Conservation (phyloP, 2,888 invertebrate genomes). For the Hirtodrosophila cameraria region DNA sequence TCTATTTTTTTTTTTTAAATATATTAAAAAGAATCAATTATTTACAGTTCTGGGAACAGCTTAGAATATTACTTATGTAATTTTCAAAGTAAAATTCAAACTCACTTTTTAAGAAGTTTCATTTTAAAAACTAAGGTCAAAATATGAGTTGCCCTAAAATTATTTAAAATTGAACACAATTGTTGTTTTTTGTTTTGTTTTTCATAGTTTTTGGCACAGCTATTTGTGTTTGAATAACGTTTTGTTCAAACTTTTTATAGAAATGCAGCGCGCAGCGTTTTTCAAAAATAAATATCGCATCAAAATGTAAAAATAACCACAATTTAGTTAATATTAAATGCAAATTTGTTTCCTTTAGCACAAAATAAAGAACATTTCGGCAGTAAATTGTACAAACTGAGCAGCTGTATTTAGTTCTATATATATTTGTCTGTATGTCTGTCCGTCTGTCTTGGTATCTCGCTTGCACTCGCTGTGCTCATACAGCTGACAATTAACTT, state of each 20-base stretch:
- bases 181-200: neutral
- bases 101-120: too few relatives aligned
- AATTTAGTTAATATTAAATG: slow-evolving; percentile 25
- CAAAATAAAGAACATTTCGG: too few relatives aligned
- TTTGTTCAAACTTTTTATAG: slow-evolving; percentile 26
- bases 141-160: neutral
- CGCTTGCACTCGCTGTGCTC: neutral
- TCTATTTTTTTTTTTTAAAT: too few relatives aligned
- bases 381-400: neutral
- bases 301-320: slow-evolving; percentile 10
- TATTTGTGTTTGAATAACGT: slow-evolving; percentile 31
- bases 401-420: slow-evolving; percentile 40
- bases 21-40: too few relatives aligned
- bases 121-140: too few relatives aligned
- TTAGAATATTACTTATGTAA: too few relatives aligned
- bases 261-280: slow-evolving; percentile 6
- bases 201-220: neutral
- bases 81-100: too few relatives aligned
- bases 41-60: too few relatives aligned
- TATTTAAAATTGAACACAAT: neutral
- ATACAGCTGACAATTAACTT: slow-evolving; percentile 56
- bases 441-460: neutral
- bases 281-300: slow-evolving; percentile 6
- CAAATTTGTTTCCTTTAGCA: neutral
- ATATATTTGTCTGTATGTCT: neutral